Evolutionary conservation across 2,888 invertebrate species (phyloP).

Genomic region (Dryomyza anilis): DNA sequence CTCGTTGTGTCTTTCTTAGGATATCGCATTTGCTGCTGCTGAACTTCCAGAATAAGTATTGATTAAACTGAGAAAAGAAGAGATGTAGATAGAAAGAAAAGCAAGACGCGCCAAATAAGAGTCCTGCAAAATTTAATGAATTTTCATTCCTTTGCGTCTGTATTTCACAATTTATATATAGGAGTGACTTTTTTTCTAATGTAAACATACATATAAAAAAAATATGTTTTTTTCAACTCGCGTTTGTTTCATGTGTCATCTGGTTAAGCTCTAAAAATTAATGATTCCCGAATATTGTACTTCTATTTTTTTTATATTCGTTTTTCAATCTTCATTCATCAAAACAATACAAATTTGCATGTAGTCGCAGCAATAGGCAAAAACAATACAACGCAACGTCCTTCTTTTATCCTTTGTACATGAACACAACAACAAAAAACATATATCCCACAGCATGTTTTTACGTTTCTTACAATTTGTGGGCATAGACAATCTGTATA

Average conservation of each 20-base stretch:
- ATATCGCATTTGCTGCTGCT: neutral
- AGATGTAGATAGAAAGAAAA: neutral
- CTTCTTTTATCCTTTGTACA: neutral
- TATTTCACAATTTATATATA: too few species aligned
- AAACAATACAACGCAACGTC: neutral
- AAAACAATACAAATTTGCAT: slow-evolving; percentile 11
- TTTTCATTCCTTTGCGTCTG: neutral
- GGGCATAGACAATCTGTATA: too few species aligned
- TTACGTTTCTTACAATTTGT: neutral
- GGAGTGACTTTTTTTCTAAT: too few species aligned
- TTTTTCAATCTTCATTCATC: neutral
- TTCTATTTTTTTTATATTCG: neutral
- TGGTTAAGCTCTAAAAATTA: slow-evolving; percentile 62
- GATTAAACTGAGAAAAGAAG: neutral
- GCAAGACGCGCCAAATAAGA: neutral
- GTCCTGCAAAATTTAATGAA: neutral
- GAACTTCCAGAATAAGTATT: too few species aligned
- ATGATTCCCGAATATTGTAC: slow-evolving; percentile 47
- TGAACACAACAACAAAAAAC: neutral
- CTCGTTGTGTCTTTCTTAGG: too few species aligned
- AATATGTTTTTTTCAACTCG: too few species aligned
- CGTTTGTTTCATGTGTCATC: slow-evolving; percentile 54
- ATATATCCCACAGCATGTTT: too few species aligned
- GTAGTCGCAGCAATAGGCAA: neutral
- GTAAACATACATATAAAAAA: too few species aligned